These are phyloP conservation scores for Pyrocephalus nanus DNA, from an alignment of 2,797 vertebrate species.

Conservation along the genomic window DNA sequence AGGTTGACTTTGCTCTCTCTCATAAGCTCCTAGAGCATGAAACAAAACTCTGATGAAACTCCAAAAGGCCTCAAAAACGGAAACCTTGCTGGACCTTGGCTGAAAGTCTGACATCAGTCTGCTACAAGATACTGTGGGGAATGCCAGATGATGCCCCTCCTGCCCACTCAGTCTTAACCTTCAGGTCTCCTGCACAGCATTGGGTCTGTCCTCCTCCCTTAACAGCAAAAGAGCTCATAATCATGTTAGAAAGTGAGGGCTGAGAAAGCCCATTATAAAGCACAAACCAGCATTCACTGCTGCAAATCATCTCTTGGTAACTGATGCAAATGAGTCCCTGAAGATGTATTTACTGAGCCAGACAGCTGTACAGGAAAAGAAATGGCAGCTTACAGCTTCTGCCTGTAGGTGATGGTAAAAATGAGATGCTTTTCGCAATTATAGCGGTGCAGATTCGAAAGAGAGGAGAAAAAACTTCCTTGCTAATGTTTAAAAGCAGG, in stretches of 20 bases:
- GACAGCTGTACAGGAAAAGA: conserved; percentile 42
- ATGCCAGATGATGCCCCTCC: not conserved
- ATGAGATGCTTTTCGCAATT: not conserved
- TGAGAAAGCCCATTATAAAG: not conserved
- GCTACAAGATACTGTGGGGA: not conserved
- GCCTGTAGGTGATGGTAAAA: not conserved
- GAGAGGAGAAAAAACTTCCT: not conserved
- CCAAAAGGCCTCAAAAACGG: not conserved
- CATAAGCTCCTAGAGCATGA: not conserved
- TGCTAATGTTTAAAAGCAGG: not conserved
- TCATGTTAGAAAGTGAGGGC: not conserved
- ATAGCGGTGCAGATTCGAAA: not conserved
- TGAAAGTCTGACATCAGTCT: not conserved
- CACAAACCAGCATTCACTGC: not conserved
- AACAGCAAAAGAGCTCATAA: not conserved
- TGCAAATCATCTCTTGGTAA: conserved; percentile 15
- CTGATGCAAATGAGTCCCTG: conserved; percentile 17
- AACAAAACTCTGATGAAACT: not conserved
- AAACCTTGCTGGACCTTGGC: not conserved
- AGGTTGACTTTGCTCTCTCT: not conserved
- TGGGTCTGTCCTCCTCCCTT: not conserved
- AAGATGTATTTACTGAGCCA: conserved; percentile 21
- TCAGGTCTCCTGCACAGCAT: not conserved
- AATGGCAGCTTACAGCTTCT: conserved; percentile 5
- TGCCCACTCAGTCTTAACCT: not conserved